Percentiles rank a stretch among this genome's conserved stretches.
phyloP scores from a whole-genome alignment of 2,797 vertebrate species.

The Takifugu ocellatus region DNA sequence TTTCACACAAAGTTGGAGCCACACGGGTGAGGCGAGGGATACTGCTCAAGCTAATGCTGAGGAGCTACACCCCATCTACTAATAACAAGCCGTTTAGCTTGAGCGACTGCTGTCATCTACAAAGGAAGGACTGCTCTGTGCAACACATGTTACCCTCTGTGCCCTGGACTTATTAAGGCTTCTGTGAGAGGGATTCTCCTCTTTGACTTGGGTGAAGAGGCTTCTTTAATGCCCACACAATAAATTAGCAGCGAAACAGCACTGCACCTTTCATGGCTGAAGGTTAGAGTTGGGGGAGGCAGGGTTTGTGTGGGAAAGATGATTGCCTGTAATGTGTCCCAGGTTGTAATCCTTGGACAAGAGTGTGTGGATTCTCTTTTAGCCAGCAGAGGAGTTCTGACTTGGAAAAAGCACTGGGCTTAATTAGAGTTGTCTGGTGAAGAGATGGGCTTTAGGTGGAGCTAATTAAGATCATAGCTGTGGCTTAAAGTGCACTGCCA shows the following conservation, averaged over 20 bases:
- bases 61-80: conserved; percentile 45
- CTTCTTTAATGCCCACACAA: conserved; percentile 75
- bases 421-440: conserved; percentile 80
- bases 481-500: conserved; percentile 75
- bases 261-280: conserved; percentile 66
- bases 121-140: conserved; percentile 63
- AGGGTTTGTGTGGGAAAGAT: conserved; percentile 58
- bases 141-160: conserved; percentile 52
- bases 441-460: conserved; percentile 79
- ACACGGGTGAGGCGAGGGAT: conserved; percentile 47
- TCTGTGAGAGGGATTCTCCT: conserved; percentile 66
- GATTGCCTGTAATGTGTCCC: conserved; percentile 80
- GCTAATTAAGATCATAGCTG: conserved; percentile 83
- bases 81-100: conserved; percentile 68
- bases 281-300: conserved; percentile 11
- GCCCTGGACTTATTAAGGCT: conserved; percentile 70
- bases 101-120: conserved; percentile 53
- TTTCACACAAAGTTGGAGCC: conserved; percentile 49
- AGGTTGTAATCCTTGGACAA: conserved; percentile 81
- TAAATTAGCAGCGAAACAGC: conserved; percentile 75
- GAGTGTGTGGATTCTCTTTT: conserved; percentile 68
- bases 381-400: conserved; percentile 69
- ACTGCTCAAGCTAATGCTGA: conserved; percentile 49
- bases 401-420: conserved; percentile 72
- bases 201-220: conserved; percentile 76